Evolutionary conservation across 2,797 vertebrate genomes (phyloP).

Genomic region (Sebastes oblongus): DNA sequence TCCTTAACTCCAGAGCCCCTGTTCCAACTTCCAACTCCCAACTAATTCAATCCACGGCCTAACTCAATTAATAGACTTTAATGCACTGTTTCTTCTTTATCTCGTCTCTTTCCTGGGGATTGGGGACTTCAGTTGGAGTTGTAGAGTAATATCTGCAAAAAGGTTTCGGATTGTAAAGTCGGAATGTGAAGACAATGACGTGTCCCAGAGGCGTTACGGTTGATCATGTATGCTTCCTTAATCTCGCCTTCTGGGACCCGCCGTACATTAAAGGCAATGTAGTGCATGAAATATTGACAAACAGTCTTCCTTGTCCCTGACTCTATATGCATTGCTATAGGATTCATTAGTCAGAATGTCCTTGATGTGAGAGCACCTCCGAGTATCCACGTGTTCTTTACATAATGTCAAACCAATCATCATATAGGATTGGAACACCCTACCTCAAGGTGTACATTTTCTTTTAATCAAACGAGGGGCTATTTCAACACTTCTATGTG

Average conservation of each 20-base stretch:
- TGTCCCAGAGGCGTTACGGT: conserved; percentile 64
- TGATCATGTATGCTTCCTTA: conserved; percentile 72
- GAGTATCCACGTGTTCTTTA: conserved; percentile 41
- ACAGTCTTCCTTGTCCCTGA: conserved; percentile 46
- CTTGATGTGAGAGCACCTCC: conserved; percentile 56
- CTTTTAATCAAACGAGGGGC: conserved; percentile 42
- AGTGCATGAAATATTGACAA: conserved; percentile 75
- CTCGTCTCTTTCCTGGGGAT: conserved; percentile 65
- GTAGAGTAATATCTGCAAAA: conserved; percentile 65
- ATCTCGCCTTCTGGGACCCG: conserved; percentile 66
- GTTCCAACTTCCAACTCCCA: conserved; percentile 76
- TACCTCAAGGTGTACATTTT: conserved; percentile 41
- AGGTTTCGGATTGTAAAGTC: conserved; percentile 66
- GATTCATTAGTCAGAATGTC: conserved; percentile 75
- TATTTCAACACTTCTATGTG: conserved; percentile 35
- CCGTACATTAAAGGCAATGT: conserved; percentile 68
- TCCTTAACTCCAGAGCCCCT: conserved; percentile 73
- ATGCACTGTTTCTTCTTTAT: conserved; percentile 78
- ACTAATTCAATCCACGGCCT: conserved; percentile 75
- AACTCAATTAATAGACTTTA: conserved; percentile 81
- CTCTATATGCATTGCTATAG: conserved; percentile 63
- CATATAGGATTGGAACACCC: conserved; percentile 16
- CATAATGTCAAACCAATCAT: conserved; percentile 56
- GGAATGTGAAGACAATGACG: conserved; percentile 76
- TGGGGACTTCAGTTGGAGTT: conserved; percentile 71